phyloP scores from a whole-genome alignment of 2,888 invertebrate species.

The Subacronicta megacephala region DNA sequence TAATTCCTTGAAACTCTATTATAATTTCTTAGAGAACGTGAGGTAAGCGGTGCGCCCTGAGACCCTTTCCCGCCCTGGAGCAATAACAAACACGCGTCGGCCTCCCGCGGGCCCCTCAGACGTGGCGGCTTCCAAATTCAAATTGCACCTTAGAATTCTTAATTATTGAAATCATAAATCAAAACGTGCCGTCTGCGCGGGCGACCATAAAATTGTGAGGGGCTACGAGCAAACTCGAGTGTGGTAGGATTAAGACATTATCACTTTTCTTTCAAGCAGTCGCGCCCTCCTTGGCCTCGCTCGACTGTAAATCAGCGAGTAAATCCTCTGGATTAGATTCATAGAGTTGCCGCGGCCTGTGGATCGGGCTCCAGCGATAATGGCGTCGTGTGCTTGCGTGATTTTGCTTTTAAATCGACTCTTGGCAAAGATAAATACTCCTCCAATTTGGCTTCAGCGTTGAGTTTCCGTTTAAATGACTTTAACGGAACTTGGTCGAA shows the following conservation, averaged over 20 bases:
- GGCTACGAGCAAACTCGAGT: slow-evolving; percentile 79
- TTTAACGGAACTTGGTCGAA: slow-evolving; percentile 75
- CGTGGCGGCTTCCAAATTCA: slow-evolving; percentile 85
- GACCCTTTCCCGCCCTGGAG: slow-evolving; percentile 84
- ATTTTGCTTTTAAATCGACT: slow-evolving; percentile 89
- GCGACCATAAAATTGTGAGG: slow-evolving; percentile 87
- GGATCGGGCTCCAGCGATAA: slow-evolving; percentile 86
- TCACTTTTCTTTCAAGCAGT: slow-evolving; percentile 91
- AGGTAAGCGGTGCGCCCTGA: slow-evolving; percentile 70
- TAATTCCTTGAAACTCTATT: slow-evolving; percentile 77
- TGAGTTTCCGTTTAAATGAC: slow-evolving; percentile 82
- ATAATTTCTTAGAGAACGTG: slow-evolving; percentile 82
- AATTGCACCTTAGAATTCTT: slow-evolving; percentile 90
- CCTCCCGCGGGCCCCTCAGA: slow-evolving; percentile 81
- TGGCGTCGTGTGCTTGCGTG: slow-evolving; percentile 88
- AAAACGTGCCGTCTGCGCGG: slow-evolving; percentile 88
- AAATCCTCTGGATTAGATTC: slow-evolving; percentile 90
- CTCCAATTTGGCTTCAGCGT: slow-evolving; percentile 78
- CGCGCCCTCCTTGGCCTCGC: slow-evolving; percentile 82
- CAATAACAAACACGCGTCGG: slow-evolving; percentile 88
- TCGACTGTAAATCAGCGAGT: slow-evolving; percentile 89
- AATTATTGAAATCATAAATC: slow-evolving; percentile 90
- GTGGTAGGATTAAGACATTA: slow-evolving; percentile 92
- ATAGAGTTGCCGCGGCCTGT: slow-evolving; percentile 88
- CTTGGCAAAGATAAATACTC: slow-evolving; percentile 85